Conservation (phyloP, 2,888 invertebrate genomes). For the Kryphioiulus occultus region DNA sequence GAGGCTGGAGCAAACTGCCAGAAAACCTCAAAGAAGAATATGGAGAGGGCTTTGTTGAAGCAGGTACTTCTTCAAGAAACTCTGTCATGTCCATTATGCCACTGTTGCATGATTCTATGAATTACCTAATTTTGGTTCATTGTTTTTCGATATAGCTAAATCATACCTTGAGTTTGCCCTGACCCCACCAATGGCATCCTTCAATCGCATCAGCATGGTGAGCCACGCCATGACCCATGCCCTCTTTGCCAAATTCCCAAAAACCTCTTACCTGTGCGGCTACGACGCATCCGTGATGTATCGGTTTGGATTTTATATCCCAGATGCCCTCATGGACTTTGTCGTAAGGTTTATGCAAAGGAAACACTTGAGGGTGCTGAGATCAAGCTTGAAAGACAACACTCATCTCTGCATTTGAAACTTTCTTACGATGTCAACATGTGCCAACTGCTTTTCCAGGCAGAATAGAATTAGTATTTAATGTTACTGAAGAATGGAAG, state of each 20-base stretch:
- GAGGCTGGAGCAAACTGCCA: conserved; percentile 26
- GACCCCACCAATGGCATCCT: neutral
- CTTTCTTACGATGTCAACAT: neutral
- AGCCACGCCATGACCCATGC: neutral
- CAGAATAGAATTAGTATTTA: too few species aligned
- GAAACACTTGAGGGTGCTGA: neutral
- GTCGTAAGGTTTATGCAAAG: neutral
- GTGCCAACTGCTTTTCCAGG: too few species aligned
- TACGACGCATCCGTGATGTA: neutral
- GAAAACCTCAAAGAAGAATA: conserved; percentile 27
- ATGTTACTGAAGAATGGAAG: too few species aligned
- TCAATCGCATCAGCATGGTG: neutral
- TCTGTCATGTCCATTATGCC: neutral
- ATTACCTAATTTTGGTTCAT: neutral
- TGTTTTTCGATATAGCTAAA: neutral
- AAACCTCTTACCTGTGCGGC: neutral
- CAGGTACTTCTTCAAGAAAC: neutral
- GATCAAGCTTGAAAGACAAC: neutral
- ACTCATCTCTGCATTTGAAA: neutral
- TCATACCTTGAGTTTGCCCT: neutral
- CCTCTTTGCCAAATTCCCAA: neutral
- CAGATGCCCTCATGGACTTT: neutral
- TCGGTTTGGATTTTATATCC: neutral
- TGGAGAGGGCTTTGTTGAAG: conserved; percentile 7
- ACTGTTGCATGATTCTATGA: too few species aligned